Conservation (phyloP, 2,113 vertebrate species). For the Pelusios castaneus region DNA sequence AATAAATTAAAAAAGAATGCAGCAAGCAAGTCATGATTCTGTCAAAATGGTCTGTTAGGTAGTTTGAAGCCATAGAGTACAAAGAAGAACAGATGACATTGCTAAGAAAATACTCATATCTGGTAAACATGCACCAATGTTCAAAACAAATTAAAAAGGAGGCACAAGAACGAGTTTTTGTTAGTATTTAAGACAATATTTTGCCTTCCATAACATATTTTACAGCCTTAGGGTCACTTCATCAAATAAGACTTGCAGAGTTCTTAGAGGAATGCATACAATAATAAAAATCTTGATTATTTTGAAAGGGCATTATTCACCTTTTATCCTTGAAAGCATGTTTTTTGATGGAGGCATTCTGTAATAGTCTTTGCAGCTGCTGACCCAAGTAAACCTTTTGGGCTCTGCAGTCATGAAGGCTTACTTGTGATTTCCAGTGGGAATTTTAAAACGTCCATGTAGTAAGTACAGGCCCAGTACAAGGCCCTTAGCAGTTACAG, state of each 20-base stretch:
- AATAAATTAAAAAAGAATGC: conserved; percentile 15
- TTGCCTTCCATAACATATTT: conserved; percentile 25
- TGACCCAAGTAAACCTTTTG: conserved; percentile 14
- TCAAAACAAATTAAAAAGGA: conserved; percentile 14
- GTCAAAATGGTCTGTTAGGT: neutral
- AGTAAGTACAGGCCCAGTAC: too few relatives aligned
- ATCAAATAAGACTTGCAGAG: conserved; percentile 21
- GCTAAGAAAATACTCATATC: neutral
- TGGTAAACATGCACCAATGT: neutral
- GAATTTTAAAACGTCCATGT: neutral
- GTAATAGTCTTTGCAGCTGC: conserved; percentile 32
- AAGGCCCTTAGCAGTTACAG: too few relatives aligned
- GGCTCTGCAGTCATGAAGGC: neutral
- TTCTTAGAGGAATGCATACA: conserved; percentile 39
- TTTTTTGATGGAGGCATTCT: conserved; percentile 12
- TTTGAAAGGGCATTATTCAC: conserved; percentile 40
- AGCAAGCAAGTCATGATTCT: neutral
- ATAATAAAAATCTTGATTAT: conserved; percentile 49
- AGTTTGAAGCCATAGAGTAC: neutral
- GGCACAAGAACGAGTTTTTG: neutral
- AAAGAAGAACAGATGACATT: conserved; percentile 1
- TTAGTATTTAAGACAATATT: neutral
- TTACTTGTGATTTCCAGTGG: neutral
- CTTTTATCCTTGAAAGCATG: conserved; percentile 32
- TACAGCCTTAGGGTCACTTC: conserved; percentile 5